Conservation (phyloP, 2,113 vertebrate genomes). For the Mastomys coucha region DNA sequence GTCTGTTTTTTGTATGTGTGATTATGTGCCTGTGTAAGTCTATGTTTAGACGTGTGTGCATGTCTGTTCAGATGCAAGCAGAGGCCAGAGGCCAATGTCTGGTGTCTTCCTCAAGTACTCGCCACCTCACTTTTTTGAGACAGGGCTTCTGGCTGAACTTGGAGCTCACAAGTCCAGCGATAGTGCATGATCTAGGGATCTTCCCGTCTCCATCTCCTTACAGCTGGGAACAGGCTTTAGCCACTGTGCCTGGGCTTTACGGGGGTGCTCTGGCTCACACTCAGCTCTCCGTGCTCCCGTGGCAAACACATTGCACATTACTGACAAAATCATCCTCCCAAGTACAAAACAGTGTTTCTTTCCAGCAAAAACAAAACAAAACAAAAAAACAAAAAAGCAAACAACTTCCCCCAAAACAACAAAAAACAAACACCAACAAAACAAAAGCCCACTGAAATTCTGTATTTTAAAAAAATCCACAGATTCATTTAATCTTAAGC, state of each 20-base stretch:
- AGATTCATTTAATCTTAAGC: not conserved
- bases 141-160: not conserved
- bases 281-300: not conserved
- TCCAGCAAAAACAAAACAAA: not conserved
- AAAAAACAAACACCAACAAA: no score
- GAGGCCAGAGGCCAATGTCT: not conserved
- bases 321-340: not conserved
- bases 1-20: not conserved
- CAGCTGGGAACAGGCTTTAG: not conserved
- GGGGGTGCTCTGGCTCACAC: not conserved
- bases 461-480: not conserved
- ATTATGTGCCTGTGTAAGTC: no score
- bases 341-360: not conserved
- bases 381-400: not conserved
- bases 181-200: not conserved
- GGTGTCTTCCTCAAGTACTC: not conserved
- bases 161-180: not conserved
- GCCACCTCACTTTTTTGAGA: not conserved
- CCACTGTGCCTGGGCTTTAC: not conserved
- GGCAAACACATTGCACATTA: not conserved
- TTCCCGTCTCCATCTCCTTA: no score
- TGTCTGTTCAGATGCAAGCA: not conserved
- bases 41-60: not conserved
- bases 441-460: not conserved
- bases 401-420: no score